Evolutionary conservation across 2,797 vertebrate genomes (phyloP).

Genomic region (Anomalospiza imberbis): DNA sequence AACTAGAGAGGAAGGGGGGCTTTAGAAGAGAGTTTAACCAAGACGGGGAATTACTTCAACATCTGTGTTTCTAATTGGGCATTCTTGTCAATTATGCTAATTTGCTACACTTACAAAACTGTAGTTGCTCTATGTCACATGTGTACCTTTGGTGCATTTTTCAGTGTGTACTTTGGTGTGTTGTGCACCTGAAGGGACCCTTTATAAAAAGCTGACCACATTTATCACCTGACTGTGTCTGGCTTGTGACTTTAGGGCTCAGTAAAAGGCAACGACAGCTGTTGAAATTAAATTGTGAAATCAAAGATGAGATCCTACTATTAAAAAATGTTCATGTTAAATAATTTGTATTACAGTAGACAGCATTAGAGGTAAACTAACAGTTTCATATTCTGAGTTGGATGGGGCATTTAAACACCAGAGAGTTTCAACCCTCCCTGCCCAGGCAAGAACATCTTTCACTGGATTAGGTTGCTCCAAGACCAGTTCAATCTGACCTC

Average conservation of each 20-base stretch:
- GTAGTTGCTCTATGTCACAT: not conserved
- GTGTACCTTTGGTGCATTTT: rapidly evolving
- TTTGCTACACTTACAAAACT: not conserved
- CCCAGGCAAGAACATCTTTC: not conserved
- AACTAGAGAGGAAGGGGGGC: not conserved
- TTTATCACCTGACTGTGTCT: not conserved
- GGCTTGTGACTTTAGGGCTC: not conserved
- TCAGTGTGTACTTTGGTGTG: rapidly evolving
- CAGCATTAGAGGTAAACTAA: not conserved
- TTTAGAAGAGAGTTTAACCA: not conserved
- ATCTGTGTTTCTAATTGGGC: not conserved
- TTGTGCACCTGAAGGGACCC: too few relatives aligned
- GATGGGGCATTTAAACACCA: not conserved
- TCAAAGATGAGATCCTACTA: not conserved
- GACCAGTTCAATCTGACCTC: not conserved
- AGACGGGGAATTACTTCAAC: not conserved
- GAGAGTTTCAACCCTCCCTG: not conserved
- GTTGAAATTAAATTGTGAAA: not conserved
- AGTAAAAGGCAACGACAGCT: not conserved
- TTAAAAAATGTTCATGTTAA: not conserved
- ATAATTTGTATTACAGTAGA: not conserved
- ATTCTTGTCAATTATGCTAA: not conserved
- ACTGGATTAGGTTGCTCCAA: not conserved
- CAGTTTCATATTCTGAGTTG: not conserved
- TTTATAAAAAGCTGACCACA: not conserved